Evolutionary conservation across 92 coral and sea anemone genomes (phyloP), one percentile per base, ranked within the genome.

Genomic region (Epizoanthus stellaris): DNA sequence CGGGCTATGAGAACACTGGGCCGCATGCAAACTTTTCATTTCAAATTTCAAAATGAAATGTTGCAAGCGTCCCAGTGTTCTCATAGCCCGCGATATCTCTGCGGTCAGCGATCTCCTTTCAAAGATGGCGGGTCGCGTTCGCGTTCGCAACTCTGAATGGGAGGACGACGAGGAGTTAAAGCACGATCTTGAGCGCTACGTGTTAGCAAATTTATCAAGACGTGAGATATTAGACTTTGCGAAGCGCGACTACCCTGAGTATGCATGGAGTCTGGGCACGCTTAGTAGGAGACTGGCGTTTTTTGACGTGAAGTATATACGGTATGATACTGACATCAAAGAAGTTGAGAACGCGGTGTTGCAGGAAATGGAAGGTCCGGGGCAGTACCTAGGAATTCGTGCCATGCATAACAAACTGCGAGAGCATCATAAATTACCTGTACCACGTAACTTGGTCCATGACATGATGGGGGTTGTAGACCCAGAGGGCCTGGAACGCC

Each of bases 221-320:
- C 57, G 39, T 39, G 80, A 80, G 65, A 53, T 80, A 10, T 53
- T 80, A 25, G 85, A 86, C 58, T 86, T 86, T 16, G 86, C 80
- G 17, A 6, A 23, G 2, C 82, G 86, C 14, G 75, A 86, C 60
- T 80, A 79, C 85, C 85, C 75, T 6, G 85, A 79, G 67, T 86
- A 86, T 15, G 74, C 89, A 30, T 86, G 85, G 89, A 67, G 71
- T 53, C 70, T 86, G 65, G 77, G 89, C 52, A 54, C 85, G 74
- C 71, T 57, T 58, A 86, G 68, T 64, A 70, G 89, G 34, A 69
- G 85, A 79, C 80, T 86, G 15, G 70, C 85, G 20, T 38, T 49
- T 67, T 79, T 79, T 70, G 67, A 70, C 79, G 58, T 86, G 39
- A 86, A 86, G 58, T 86, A 86, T 39, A 69, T 70, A 16, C 54